Conservation (phyloP, 2,797 vertebrate genomes). For the Pristis pectinata region DNA sequence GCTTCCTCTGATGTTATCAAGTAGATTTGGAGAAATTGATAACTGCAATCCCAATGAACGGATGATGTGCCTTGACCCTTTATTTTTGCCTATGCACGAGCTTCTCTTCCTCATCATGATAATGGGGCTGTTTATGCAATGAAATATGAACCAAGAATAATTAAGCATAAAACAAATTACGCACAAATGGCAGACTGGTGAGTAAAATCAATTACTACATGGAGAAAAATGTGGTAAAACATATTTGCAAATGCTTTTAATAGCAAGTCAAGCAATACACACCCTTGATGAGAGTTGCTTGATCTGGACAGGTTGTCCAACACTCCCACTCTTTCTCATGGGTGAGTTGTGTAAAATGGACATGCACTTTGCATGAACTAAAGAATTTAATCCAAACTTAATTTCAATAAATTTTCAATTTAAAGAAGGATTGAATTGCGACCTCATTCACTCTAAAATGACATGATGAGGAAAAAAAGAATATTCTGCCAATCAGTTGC, state of each 20-base stretch:
- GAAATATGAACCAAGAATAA: neutral
- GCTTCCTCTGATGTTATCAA: neutral
- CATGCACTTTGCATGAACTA: neutral
- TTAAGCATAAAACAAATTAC: neutral
- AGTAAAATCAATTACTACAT: neutral
- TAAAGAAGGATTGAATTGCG: neutral
- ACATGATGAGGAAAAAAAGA: neutral
- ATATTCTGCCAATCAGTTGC: neutral
- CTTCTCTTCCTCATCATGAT: neutral
- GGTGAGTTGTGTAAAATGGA: neutral
- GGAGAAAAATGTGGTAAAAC: neutral
- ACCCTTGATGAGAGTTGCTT: neutral
- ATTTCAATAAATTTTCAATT: neutral
- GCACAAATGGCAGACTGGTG: neutral
- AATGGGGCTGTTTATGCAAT: neutral
- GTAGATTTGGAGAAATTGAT: neutral
- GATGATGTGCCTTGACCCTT: neutral
- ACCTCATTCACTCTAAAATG: neutral
- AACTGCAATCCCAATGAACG: neutral
- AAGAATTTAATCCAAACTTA: neutral
- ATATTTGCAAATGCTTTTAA: neutral
- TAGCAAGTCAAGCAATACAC: neutral
- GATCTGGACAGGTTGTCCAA: neutral
- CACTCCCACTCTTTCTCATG: neutral
- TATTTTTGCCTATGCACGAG: neutral